These are phyloP conservation scores for Drosophila kurseongensis DNA, from an alignment of 1,140 invertebrate species.

Conservation along the genomic window DNA sequence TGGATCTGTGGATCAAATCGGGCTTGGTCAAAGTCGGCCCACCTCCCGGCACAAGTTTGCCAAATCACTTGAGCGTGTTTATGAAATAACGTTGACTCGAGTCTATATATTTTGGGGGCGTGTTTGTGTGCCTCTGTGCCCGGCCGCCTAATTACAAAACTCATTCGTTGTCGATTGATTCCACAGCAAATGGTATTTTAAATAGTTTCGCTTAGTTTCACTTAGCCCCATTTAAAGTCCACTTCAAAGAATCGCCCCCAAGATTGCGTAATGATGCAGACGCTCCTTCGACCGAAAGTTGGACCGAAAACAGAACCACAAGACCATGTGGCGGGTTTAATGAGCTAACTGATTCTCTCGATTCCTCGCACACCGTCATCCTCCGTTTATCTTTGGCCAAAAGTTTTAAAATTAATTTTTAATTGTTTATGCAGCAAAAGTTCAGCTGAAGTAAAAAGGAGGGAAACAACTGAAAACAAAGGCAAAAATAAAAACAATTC, in stretches of 20 bases:
- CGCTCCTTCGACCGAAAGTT: conserved; percentile 1
- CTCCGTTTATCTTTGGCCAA: conserved; percentile 45
- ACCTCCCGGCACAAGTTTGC: conserved; percentile 50
- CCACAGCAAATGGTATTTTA: conserved; percentile 75
- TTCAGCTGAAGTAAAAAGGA: conserved; percentile 23
- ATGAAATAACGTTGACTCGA: conserved; percentile 59
- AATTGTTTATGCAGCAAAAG: conserved; percentile 67
- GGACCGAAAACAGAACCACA: conserved; percentile 14
- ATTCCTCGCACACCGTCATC: conserved; percentile 33
- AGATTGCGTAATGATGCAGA: conserved; percentile 58
- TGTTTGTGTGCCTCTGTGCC: conserved; percentile 18
- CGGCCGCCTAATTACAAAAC: conserved; percentile 72
- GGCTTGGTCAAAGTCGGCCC: conserved; percentile 3
- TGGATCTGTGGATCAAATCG: conserved; percentile 23
- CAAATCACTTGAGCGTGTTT: conserved; percentile 77
- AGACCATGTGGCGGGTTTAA: conserved; percentile 69
- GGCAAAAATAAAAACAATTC: conserved; percentile 36
- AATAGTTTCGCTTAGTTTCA: conserved; percentile 67
- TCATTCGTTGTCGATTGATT: conserved; percentile 67
- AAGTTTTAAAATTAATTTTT: conserved; percentile 77
- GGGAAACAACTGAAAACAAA: conserved; percentile 23
- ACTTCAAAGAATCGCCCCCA: conserved; percentile 27
- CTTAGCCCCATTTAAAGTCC: conserved; percentile 16
- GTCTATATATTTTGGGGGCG: conserved; percentile 17
- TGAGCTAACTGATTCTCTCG: conserved; percentile 61